phyloP scores from a whole-genome alignment of 1,140 invertebrate genomes.

The Lanistes nyassanus region DNA sequence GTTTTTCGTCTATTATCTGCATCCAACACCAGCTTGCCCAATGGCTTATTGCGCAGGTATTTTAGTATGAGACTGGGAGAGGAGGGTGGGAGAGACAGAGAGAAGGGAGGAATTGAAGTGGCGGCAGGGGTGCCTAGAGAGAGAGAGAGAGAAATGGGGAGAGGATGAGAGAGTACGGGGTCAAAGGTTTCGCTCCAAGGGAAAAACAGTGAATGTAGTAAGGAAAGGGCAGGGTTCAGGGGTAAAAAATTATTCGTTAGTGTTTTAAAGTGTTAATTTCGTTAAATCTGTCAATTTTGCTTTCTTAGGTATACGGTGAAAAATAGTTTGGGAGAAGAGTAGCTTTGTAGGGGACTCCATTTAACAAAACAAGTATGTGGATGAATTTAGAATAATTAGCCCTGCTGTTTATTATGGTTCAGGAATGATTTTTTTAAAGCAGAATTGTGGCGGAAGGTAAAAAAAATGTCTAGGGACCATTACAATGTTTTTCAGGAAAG shows the following conservation, averaged over 20 bases:
- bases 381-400: background rate
- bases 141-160: no score
- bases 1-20: slow-evolving; percentile 24
- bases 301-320: no score
- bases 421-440: background rate
- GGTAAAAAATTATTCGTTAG: no score
- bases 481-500: background rate
- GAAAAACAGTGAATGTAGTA: background rate
- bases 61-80: background rate
- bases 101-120: background rate
- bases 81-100: background rate
- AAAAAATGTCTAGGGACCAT: background rate
- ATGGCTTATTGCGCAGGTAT: slow-evolving; percentile 21
- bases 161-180: background rate
- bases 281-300: no score
- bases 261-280: no score
- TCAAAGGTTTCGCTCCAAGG: background rate
- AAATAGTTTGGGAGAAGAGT: no score
- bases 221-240: no score
- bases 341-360: no score
- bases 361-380: background rate
- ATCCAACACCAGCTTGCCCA: slow-evolving; percentile 6
- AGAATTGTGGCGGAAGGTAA: background rate
- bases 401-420: background rate
- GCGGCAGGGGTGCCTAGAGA: no score